Evolutionary conservation across 2,113 vertebrate genomes (phyloP).

Genomic region (Ochotona princeps): DNA sequence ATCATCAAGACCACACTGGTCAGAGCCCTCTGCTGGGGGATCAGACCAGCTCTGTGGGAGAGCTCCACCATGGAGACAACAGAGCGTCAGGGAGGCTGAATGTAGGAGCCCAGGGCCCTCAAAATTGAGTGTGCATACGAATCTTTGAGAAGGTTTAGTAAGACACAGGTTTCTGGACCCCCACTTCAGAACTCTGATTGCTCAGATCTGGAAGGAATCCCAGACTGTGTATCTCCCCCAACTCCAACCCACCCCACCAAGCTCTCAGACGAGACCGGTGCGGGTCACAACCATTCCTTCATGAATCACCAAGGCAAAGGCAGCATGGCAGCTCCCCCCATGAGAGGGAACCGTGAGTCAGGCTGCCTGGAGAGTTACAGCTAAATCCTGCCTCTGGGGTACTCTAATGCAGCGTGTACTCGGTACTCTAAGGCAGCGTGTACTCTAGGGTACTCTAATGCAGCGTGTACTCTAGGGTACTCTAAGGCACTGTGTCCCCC

Average conservation of each 20-base stretch:
- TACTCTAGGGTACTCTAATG: background rate
- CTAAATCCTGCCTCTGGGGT: too few relatives aligned
- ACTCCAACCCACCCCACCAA: too few relatives aligned
- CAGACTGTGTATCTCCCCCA: background rate
- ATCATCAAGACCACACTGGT: background rate
- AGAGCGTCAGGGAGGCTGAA: accelerated
- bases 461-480: accelerated
- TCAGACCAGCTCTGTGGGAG: accelerated
- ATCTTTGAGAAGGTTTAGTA: background rate
- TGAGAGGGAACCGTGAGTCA: background rate
- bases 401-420: background rate
- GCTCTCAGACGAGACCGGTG: background rate
- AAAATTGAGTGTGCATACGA: accelerated
- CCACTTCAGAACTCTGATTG: too few relatives aligned
- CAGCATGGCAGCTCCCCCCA: background rate
- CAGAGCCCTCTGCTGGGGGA: accelerated
- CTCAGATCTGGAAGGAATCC: background rate
- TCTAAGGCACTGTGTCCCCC: too few relatives aligned
- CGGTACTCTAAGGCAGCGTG: accelerated
- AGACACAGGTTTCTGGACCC: background rate
- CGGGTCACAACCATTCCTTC: background rate
- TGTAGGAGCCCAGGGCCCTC: accelerated
- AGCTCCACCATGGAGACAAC: accelerated
- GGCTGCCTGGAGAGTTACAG: too few relatives aligned
- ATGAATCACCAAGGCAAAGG: background rate